phyloP scores from a whole-genome alignment of 2,797 vertebrate genomes.

The Fistularia tabacaria region DNA sequence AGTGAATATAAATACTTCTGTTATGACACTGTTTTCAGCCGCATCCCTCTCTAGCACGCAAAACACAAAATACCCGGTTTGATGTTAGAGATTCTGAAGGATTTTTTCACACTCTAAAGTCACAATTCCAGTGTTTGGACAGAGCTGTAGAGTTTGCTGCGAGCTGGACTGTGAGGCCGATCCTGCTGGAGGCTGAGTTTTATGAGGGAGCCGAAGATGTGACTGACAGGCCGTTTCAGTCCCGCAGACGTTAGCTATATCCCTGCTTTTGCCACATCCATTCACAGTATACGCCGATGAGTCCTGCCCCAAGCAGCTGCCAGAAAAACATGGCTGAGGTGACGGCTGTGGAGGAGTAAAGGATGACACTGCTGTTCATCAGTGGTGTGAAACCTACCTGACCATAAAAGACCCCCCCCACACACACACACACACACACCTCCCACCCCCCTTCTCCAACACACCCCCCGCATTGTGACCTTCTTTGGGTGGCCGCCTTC shows the following conservation, averaged over 20 bases:
- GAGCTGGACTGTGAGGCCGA: neutral
- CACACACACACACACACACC: constrained; percentile 5
- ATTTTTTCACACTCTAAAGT: neutral
- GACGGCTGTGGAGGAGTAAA: constrained; percentile 16
- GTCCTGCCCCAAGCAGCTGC: constrained; percentile 15
- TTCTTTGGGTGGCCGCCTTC: constrained; percentile 14
- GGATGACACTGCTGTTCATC: neutral
- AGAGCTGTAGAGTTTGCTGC: constrained; percentile 4
- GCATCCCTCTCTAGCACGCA: neutral
- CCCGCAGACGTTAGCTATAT: constrained; percentile 18
- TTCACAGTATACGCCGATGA: neutral
- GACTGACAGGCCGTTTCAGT: constrained; percentile 20
- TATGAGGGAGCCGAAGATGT: constrained; percentile 22
- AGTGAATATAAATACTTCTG: too few species aligned
- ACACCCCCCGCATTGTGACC: constrained; percentile 2
- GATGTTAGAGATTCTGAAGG: neutral
- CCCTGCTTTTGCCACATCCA: neutral
- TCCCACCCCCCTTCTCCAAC: neutral
- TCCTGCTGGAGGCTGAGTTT: constrained; percentile 5
- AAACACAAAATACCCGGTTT: neutral
- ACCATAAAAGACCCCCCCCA: too few species aligned
- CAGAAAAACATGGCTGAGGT: constrained; percentile 19
- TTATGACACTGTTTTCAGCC: too few species aligned
- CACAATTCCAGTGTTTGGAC: constrained; percentile 15
- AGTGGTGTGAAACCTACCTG: too few species aligned